Evolutionary conservation across 2,888 invertebrate genomes (phyloP).

Genomic region (Cosmia trapezina): DNA sequence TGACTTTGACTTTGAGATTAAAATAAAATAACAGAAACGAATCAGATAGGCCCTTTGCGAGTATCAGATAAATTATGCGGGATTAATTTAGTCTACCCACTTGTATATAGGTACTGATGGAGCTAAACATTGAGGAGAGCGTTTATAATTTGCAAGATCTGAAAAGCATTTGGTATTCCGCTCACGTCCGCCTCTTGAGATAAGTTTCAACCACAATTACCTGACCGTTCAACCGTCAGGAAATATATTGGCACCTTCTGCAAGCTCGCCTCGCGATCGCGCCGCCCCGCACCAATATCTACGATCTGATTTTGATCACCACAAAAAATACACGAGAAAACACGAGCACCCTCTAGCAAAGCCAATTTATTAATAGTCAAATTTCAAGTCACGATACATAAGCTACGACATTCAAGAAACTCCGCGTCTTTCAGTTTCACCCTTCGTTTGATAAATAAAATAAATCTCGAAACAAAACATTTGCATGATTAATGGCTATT

Average conservation of each 20-base stretch:
- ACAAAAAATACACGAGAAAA: slow-evolving; percentile 67
- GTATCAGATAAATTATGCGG: slow-evolving; percentile 39
- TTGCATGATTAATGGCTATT: slow-evolving; percentile 82
- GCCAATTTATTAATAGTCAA: slow-evolving; percentile 72
- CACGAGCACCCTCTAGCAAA: slow-evolving; percentile 60
- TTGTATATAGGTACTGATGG: slow-evolving; percentile 52
- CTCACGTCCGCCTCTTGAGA: slow-evolving; percentile 87
- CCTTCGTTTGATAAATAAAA: slow-evolving; percentile 73
- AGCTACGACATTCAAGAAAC: slow-evolving; percentile 52
- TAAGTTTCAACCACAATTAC: slow-evolving; percentile 90
- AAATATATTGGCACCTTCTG: slow-evolving; percentile 89
- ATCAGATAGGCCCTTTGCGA: slow-evolving; percentile 21
- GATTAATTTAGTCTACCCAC: slow-evolving; percentile 40
- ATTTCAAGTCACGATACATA: slow-evolving; percentile 68
- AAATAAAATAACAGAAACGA: slow-evolving; percentile 29
- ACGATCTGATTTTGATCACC: slow-evolving; percentile 78
- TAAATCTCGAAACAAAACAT: slow-evolving; percentile 76
- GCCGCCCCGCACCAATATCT: slow-evolving; percentile 76
- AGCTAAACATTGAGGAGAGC: slow-evolving; percentile 71
- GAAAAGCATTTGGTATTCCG: slow-evolving; percentile 82
- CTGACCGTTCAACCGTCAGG: slow-evolving; percentile 88
- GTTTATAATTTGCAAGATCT: slow-evolving; percentile 86
- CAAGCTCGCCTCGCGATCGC: slow-evolving; percentile 74
- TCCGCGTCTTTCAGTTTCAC: slow-evolving; percentile 65
- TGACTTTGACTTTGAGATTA: neutral